phyloP scores from a whole-genome alignment of 2,113 vertebrate genomes.

The Dendropsophus ebraccatus region DNA sequence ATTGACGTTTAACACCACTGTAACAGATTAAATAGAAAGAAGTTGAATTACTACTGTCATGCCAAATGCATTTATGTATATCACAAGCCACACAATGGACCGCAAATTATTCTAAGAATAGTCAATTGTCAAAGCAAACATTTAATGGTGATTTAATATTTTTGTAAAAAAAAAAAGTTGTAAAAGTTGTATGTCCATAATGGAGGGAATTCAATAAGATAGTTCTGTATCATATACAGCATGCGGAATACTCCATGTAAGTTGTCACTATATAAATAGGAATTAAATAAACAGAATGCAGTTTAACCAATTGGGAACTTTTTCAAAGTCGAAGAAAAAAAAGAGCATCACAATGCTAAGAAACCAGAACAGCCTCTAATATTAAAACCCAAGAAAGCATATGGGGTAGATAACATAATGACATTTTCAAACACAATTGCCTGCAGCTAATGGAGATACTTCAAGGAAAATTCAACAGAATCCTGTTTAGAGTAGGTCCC shows the following conservation, averaged over 20 bases:
- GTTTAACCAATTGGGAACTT: not conserved
- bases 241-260: not conserved
- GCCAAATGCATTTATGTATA: not conserved
- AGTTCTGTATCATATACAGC: not conserved
- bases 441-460: conserved; percentile 34
- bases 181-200: not conserved
- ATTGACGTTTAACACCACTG: not conserved
- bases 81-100: not conserved
- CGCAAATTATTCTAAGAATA: not conserved
- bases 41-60: not conserved
- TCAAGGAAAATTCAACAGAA: conserved; percentile 25
- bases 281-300: not conserved
- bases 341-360: not conserved
- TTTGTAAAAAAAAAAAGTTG: too few relatives aligned
- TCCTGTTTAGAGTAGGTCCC: conserved; percentile 8
- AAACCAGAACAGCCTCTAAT: not conserved
- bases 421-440: conserved; percentile 38
- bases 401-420: conserved; percentile 25
- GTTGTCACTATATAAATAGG: not conserved
- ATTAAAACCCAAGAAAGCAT: conserved; percentile 23
- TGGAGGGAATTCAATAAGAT: not conserved
- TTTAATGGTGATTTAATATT: not conserved
- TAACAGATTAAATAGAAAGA: not conserved
- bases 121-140: not conserved
- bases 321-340: not conserved